Conservation (phyloP, 2,797 vertebrate genomes). For the Myotis findleyi region DNA sequence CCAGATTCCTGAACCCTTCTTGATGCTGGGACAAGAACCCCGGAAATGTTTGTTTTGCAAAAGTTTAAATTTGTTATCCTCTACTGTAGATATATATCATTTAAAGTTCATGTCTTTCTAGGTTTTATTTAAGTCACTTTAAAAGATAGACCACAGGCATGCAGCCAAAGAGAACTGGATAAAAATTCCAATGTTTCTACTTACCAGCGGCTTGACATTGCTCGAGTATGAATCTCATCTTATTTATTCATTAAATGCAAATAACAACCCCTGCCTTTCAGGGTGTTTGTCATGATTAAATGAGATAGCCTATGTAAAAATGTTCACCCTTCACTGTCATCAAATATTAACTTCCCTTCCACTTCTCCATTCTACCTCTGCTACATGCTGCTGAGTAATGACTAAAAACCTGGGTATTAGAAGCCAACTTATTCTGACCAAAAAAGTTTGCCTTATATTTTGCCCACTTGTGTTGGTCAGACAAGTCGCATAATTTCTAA, state of each 20-base stretch:
- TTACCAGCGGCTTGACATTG: background rate
- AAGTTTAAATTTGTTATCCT: background rate
- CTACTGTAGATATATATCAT: background rate
- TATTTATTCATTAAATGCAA: slow-evolving; percentile 12
- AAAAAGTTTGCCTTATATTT: background rate
- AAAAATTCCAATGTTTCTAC: background rate
- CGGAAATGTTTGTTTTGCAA: background rate
- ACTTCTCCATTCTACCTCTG: slow-evolving; percentile 2
- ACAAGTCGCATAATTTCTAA: background rate
- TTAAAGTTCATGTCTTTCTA: background rate
- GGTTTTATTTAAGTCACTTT: background rate
- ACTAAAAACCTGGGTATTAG: slow-evolving; percentile 20
- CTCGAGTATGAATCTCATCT: slow-evolving; percentile 14
- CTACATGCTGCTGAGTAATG: background rate
- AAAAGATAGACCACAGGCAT: background rate
- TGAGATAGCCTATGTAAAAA: slow-evolving; percentile 39
- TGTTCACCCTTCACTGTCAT: background rate
- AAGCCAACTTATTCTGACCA: background rate
- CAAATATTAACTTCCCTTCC: slow-evolving; percentile 2
- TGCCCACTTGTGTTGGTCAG: background rate
- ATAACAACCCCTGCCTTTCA: background rate
- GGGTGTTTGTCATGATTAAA: slow-evolving; percentile 2
- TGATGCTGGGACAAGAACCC: too few relatives aligned
- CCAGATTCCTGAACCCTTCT: too few relatives aligned
- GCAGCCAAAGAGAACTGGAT: background rate